Evolutionary conservation across 2,797 vertebrate species (phyloP), one percentile per base, ranked within the genome.

Genomic region (Coracias cyanogaster): DNA sequence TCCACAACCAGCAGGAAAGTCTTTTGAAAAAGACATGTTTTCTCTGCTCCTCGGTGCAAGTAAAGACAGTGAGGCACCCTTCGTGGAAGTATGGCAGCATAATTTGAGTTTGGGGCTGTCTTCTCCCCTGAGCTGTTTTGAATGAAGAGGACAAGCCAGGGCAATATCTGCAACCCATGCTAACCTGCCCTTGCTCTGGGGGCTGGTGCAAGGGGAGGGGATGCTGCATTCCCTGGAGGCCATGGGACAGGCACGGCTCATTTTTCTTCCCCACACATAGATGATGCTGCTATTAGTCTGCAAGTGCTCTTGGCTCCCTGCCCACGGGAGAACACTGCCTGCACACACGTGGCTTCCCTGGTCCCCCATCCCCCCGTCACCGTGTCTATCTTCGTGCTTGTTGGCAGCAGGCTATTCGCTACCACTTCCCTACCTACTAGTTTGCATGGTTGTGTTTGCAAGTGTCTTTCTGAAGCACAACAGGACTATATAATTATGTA

Each of bases 401-500:
- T 25, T 69, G 45, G 39, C 81, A 37, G 24, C 1, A 31, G 60
- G 25, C 45, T 57, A 26, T n/a, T 91, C 87, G 19, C 45, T 26
- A 33, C 31, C 25, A 7, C 54, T 43, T 84, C 79, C 90, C 80
- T 84, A 70, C 87, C 82, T 82, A 41, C 48, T 64, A 22, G 45
- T 79, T 52, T 57, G 35, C 77, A 48, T 8, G 25, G 85, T 31
- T 62, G 52, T 58, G 35, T 71, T 88, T 83, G 37, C 89, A 93
- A 91, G 86, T 52, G 60, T 49, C 82, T 78, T 48, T 91, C 71
- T 69, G 65, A 54, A 95, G 43, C 66, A 54, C 77, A 41, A 60
- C 48, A 71, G 90, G 88, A 79, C 74, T 64, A 14, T 64, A 12
- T 77, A 94, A 94, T 91, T 89, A 93, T 77, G 87, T 62, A 94